phyloP scores from a whole-genome alignment of 2,113 vertebrate species.

The Pelmatolapia mariae region DNA sequence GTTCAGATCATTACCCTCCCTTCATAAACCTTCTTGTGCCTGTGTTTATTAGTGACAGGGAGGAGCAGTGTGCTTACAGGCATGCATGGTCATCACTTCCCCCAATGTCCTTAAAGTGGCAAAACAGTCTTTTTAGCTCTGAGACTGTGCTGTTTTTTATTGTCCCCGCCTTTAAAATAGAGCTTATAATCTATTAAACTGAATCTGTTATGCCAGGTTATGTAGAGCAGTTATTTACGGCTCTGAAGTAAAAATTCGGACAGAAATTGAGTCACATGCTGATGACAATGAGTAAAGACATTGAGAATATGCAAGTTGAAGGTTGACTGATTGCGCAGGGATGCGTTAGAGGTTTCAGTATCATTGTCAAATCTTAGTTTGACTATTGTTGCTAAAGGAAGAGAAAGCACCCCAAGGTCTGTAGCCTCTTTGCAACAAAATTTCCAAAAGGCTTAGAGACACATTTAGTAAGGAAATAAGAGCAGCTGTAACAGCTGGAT shows the following conservation, averaged over 20 bases:
- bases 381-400: background rate
- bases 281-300: background rate
- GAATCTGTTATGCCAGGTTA: slow-evolving; percentile 25
- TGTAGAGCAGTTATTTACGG: background rate
- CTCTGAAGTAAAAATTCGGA: background rate
- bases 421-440: background rate
- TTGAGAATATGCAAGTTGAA: background rate
- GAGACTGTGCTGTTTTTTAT: slow-evolving; percentile 27
- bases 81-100: slow-evolving; percentile 17
- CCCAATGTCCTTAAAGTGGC: slow-evolving; percentile 16
- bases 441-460: background rate
- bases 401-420: background rate
- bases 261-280: background rate
- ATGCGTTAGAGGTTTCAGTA: background rate
- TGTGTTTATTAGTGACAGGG: slow-evolving; percentile 65
- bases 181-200: slow-evolving; percentile 21
- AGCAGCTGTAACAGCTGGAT: background rate
- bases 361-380: background rate
- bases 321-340: background rate
- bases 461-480: background rate
- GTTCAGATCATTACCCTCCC: slow-evolving; percentile 66
- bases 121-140: slow-evolving; percentile 38
- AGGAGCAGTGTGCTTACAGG: slow-evolving; percentile 36
- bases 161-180: slow-evolving; percentile 9
- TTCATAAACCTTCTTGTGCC: slow-evolving; percentile 66